These are phyloP conservation scores for Nixonia krombeini DNA, from an alignment of 1,140 invertebrate genomes.

Conservation along the genomic window DNA sequence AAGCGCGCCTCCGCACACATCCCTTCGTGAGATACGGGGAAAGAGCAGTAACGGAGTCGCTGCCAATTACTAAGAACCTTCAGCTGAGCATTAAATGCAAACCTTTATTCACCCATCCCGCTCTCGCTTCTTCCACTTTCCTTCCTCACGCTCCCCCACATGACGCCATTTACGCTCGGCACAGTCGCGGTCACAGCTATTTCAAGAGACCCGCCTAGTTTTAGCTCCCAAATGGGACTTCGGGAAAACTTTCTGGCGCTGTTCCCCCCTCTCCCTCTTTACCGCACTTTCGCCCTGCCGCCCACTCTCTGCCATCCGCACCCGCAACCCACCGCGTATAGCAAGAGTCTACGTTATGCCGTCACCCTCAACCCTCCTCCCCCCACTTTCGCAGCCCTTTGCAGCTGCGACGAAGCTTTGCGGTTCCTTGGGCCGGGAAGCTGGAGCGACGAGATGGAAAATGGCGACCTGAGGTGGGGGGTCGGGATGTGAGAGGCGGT, in stretches of 20 bases:
- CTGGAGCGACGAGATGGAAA: constrained; percentile 16
- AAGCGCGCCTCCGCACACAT: no score
- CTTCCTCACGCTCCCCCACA: constrained; percentile 35
- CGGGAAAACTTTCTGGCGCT: constrained; percentile 63
- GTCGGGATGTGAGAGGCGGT: constrained; percentile 7
- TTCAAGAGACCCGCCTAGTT: constrained; percentile 40
- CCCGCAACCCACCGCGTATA: background rate
- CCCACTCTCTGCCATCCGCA: no score
- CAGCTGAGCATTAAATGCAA: constrained; percentile 50
- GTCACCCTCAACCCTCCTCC: constrained; percentile 11
- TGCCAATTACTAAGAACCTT: constrained; percentile 65
- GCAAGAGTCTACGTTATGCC: constrained; percentile 2
- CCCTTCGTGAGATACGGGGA: background rate
- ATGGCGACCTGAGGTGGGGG: constrained; percentile 7
- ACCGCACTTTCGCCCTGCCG: no score
- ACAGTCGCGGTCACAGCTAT: constrained; percentile 28
- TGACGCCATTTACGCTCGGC: background rate
- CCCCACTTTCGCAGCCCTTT: constrained; percentile 37
- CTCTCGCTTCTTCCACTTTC: constrained; percentile 11
- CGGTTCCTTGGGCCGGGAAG: constrained; percentile 34
- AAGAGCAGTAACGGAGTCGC: constrained; percentile 22
- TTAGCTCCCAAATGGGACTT: constrained; percentile 63
- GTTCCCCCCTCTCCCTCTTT: no score
- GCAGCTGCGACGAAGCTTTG: constrained; percentile 45
- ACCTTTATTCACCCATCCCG: constrained; percentile 53